Conservation (phyloP, 2,797 vertebrate genomes). For the Pogoniulus pusillus region DNA sequence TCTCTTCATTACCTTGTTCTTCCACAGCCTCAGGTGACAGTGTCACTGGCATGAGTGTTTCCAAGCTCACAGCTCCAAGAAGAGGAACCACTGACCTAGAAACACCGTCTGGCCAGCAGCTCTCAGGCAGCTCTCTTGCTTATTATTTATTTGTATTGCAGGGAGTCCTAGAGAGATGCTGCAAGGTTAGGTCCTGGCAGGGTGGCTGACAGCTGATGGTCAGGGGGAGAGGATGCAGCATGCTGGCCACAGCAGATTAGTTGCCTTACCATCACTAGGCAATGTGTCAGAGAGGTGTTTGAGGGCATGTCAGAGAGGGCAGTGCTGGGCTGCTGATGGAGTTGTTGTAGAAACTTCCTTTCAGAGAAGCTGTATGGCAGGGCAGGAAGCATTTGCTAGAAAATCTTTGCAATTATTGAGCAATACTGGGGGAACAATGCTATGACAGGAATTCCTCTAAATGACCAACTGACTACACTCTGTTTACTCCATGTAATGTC, state of each 20-base stretch:
- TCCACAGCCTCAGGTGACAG: background rate
- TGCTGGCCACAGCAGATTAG: background rate
- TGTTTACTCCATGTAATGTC: background rate
- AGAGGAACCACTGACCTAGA: background rate
- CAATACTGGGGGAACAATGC: background rate
- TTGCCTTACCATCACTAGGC: background rate
- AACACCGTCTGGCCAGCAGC: background rate
- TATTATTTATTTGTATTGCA: background rate
- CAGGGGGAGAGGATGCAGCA: background rate
- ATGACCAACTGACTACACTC: background rate
- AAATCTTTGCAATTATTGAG: background rate
- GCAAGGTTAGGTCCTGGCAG: background rate
- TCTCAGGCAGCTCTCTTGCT: background rate
- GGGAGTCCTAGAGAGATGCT: background rate
- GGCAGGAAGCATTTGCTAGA: background rate
- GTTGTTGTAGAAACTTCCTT: background rate
- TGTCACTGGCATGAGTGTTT: background rate
- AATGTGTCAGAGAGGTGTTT: background rate
- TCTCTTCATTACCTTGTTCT: background rate
- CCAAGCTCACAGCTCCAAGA: background rate
- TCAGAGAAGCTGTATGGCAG: background rate
- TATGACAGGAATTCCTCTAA: background rate
- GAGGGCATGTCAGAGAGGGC: background rate
- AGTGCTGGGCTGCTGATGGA: rapidly evolving
- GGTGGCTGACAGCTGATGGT: rapidly evolving